phyloP scores from a whole-genome alignment of 1,140 invertebrate species.

The Propsilocerus akamusi region DNA sequence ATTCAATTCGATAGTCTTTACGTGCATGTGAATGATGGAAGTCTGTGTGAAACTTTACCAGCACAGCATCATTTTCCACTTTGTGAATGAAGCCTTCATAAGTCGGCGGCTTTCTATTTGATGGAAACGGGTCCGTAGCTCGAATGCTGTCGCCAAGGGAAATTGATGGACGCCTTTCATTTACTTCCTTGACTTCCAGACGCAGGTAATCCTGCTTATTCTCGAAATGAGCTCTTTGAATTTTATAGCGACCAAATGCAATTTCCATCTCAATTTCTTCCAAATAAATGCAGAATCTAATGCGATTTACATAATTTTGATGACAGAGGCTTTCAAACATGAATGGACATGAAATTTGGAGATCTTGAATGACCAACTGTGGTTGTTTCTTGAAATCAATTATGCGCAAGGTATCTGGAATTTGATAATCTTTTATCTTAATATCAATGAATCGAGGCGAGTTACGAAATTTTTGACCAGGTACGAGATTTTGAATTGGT shows the following conservation, averaged over 20 bases:
- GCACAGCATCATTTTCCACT: constrained; percentile 40
- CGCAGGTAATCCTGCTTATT: constrained; percentile 44
- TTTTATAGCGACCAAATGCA: constrained; percentile 47
- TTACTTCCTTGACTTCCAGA: constrained; percentile 57
- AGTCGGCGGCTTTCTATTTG: constrained; percentile 12
- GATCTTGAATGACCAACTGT: constrained; percentile 17
- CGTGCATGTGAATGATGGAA: constrained; percentile 51
- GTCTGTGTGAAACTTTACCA: constrained; percentile 47
- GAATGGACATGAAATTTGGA: constrained; percentile 18
- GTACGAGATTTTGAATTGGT: not conserved
- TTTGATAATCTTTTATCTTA: constrained; percentile 27
- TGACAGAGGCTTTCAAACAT: constrained; percentile 28
- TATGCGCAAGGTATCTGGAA: constrained; percentile 36
- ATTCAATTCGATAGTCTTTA: constrained; percentile 41
- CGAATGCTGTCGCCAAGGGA: constrained; percentile 59
- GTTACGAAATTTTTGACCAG: not conserved
- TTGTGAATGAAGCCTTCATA: constrained; percentile 70
- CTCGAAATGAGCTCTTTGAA: constrained; percentile 40
- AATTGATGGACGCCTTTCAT: constrained; percentile 69
- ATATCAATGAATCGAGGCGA: constrained; percentile 30
- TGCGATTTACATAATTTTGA: constrained; percentile 39
- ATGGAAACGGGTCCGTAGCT: constrained; percentile 27
- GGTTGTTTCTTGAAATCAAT: constrained; percentile 25
- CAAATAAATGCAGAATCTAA: constrained; percentile 51
- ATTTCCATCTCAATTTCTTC: constrained; percentile 54